A percentile compares a stretch with the other conserved stretches of the same genome.
Evolutionary conservation across 2,113 vertebrate species (phyloP).

Genomic region (Picathartes gymnocephalus): DNA sequence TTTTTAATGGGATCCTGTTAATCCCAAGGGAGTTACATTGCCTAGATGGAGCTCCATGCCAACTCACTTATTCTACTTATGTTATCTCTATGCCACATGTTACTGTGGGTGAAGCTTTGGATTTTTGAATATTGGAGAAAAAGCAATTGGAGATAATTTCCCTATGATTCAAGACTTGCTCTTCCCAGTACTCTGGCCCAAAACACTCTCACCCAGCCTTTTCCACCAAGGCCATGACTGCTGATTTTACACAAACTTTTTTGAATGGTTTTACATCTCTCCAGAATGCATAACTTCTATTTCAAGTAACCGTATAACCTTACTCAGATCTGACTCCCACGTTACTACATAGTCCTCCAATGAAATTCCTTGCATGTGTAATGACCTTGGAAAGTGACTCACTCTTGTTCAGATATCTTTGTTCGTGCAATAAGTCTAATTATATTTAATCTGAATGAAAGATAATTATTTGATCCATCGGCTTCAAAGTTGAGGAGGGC

Average conservation of each 20-base stretch:
- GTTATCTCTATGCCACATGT: background rate
- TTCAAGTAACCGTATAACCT: background rate
- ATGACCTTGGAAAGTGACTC: background rate
- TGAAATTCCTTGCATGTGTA: background rate
- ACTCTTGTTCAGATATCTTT: background rate
- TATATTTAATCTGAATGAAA: background rate
- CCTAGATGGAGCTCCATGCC: background rate
- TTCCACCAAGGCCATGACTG: background rate
- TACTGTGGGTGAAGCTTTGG: background rate
- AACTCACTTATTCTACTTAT: background rate
- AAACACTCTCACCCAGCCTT: background rate
- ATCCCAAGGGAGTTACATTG: background rate
- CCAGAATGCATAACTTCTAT: background rate
- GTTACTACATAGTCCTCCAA: background rate
- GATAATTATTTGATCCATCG: background rate
- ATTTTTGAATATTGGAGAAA: background rate
- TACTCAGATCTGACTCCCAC: background rate
- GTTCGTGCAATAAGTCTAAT: background rate
- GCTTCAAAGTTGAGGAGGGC: background rate
- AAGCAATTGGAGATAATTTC: background rate
- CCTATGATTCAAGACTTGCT: background rate
- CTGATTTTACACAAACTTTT: background rate
- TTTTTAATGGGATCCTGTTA: background rate
- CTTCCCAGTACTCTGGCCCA: background rate
- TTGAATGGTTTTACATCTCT: background rate